Conservation (phyloP, 1,140 invertebrate species). For the Ptiloglossa arizonensis region DNA sequence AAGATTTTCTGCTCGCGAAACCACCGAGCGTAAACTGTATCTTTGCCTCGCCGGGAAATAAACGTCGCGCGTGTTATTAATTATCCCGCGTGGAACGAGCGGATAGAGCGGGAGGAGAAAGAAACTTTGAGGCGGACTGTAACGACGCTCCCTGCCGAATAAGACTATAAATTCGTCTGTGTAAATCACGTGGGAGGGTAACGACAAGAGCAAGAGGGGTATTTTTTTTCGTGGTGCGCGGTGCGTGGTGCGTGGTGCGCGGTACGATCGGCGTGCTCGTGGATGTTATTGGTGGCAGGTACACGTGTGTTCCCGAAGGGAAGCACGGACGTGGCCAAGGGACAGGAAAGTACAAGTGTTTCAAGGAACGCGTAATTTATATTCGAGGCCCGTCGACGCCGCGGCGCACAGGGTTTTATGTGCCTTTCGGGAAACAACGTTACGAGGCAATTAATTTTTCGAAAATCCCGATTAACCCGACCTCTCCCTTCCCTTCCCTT, state of each 20-base stretch:
- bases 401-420: constrained; percentile 61
- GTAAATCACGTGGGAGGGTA: constrained; percentile 66
- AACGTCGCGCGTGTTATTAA: constrained; percentile 34
- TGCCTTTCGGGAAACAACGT: constrained; percentile 70
- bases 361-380: constrained; percentile 70
- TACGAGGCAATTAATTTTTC: constrained; percentile 69
- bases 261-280: constrained; percentile 33
- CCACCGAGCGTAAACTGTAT: background rate
- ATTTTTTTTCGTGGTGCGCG: constrained; percentile 43
- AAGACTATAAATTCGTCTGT: constrained; percentile 69
- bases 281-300: constrained; percentile 61
- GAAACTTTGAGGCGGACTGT: constrained; percentile 46
- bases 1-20: background rate
- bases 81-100: constrained; percentile 9
- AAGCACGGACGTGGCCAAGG: constrained; percentile 50
- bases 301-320: constrained; percentile 56
- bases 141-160: constrained; percentile 56
- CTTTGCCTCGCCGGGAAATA: background rate
- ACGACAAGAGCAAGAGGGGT: constrained; percentile 47
- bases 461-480: constrained; percentile 57
- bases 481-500: background rate
- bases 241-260: background rate
- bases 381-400: constrained; percentile 61
- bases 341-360: constrained; percentile 63
- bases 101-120: background rate